Evolutionary conservation across 2,888 invertebrate genomes (phyloP).

Genomic region (Keiferia lycopersicella): DNA sequence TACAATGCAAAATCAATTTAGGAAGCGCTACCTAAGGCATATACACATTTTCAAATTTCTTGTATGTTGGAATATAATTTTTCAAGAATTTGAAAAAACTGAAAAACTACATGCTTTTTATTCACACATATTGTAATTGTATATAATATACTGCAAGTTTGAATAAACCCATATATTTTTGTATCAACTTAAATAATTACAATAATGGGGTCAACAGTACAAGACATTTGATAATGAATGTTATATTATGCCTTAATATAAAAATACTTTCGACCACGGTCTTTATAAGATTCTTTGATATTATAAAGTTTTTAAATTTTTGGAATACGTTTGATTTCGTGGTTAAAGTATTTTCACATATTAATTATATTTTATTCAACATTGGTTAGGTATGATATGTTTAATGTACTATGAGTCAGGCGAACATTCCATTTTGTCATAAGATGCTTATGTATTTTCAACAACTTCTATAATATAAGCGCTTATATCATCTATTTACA

Average conservation of each 20-base stretch:
- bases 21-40: constrained; percentile 54
- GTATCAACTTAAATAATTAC: no score
- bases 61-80: no score
- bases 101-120: no score
- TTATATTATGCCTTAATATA: constrained; percentile 26
- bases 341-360: constrained; percentile 23
- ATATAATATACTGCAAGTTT: no score
- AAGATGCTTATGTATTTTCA: constrained; percentile 54
- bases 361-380: constrained; percentile 49
- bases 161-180: no score
- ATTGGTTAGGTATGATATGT: constrained; percentile 68
- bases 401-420: constrained; percentile 75
- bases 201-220: no score
- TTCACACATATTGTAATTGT: no score
- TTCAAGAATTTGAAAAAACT: no score
- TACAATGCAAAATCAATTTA: constrained; percentile 66
- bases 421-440: constrained; percentile 57
- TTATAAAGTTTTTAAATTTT: neutral
- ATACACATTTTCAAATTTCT: neutral
- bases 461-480: constrained; percentile 46
- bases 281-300: constrained; percentile 21
- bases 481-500: constrained; percentile 52
- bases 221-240: neutral
- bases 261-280: constrained; percentile 34
- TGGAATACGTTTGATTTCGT: neutral